Percentiles rank a stretch among this genome's conserved stretches.
Evolutionary conservation across 2,113 vertebrate species (phyloP).

Genomic region (Microcebus tavaratra): DNA sequence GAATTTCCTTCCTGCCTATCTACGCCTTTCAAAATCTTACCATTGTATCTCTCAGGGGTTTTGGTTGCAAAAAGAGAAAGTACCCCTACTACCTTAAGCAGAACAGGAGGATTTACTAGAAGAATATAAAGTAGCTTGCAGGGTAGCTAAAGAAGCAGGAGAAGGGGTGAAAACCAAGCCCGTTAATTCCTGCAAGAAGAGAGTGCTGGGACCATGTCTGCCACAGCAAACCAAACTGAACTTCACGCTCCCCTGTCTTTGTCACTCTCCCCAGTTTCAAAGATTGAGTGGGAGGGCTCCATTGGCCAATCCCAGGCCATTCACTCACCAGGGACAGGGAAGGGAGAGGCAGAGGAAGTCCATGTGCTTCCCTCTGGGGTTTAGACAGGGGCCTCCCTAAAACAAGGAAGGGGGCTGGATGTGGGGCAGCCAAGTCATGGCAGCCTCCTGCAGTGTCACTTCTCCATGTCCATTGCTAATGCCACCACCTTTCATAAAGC

Average conservation of each 20-base stretch:
- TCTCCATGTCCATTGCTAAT: neutral
- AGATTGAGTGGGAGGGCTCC: neutral
- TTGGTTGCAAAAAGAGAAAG: neutral
- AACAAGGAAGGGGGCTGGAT: neutral
- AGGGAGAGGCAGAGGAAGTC: neutral
- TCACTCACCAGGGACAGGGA: neutral
- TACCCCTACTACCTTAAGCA: neutral
- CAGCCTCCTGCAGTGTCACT: neutral
- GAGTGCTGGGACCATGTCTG: neutral
- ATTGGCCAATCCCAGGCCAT: fast-evolving
- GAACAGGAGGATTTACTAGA: neutral
- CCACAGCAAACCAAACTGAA: neutral
- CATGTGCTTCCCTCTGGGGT: neutral
- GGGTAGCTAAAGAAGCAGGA: neutral
- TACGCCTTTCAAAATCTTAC: neutral
- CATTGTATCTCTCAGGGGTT: neutral
- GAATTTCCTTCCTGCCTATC: neutral
- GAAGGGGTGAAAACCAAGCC: neutral
- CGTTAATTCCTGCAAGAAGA: neutral
- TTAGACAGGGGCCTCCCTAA: neutral
- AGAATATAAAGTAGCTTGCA: neutral
- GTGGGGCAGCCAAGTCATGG: neutral
- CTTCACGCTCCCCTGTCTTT: neutral
- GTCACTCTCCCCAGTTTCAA: neutral
- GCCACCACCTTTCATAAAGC: neutral